Conservation (phyloP, 2,888 invertebrate species). For the Dolichopus griseipennis region DNA sequence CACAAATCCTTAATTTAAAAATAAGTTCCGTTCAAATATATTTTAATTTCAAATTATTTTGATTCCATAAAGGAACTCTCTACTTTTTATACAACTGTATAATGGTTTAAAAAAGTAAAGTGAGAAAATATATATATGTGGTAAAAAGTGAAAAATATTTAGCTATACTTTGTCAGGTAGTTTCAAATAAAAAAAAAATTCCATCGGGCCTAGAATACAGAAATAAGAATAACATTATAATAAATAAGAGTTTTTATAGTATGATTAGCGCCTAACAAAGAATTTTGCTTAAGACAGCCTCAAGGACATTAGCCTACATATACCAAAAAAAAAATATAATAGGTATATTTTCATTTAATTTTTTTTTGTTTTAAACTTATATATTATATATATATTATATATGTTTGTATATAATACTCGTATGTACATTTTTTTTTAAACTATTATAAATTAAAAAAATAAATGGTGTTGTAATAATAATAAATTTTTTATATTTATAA, state of each 20-base stretch:
- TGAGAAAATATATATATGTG: conserved; percentile 8
- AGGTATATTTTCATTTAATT: too few species aligned
- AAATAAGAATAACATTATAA: conserved; percentile 13
- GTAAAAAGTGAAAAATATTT: too few species aligned
- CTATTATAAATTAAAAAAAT: not conserved
- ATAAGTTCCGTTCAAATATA: too few species aligned
- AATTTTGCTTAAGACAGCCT: not conserved
- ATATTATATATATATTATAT: too few species aligned
- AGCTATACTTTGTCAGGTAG: not conserved
- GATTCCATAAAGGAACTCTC: too few species aligned
- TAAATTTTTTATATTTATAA: not conserved
- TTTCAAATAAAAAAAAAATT: not conserved
- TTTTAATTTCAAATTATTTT: too few species aligned
- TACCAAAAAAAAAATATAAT: too few species aligned
- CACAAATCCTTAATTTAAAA: too few species aligned
- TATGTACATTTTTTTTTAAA: too few species aligned
- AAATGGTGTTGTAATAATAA: not conserved
- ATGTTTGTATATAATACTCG: too few species aligned
- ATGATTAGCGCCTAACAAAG: not conserved
- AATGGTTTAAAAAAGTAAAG: not conserved
- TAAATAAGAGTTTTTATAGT: not conserved
- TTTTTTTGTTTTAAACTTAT: too few species aligned
- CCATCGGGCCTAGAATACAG: not conserved
- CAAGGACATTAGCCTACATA: not conserved
- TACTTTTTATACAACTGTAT: too few species aligned